Evolutionary conservation across 2,797 vertebrate genomes (phyloP), one percentile per base, ranked within the genome.

Genomic region (Bucorvus abyssinicus): DNA sequence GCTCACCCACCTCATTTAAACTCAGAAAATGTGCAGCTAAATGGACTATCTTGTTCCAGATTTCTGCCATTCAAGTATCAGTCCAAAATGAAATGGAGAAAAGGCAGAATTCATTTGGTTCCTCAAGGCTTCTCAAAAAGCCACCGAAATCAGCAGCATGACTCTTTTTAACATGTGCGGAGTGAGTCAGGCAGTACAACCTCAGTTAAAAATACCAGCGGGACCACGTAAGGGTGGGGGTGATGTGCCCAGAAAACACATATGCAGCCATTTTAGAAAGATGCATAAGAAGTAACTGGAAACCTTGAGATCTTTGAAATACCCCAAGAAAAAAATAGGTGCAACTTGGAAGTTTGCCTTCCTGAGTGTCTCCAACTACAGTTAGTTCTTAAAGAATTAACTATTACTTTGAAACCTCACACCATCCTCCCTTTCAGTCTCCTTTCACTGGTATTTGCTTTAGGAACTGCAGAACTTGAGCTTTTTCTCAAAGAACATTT

Each of bases 1-100:
- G 74, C 42, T 94, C 63, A 68, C 42, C 74, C 73, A 84, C 83
- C 44, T 94, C 83, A 87, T 95, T 79, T 74, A 95, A 86, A 87
- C 70, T 71, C 67, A 80, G 75, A 52, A 90, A 82, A 79, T 5
- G 24, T 59, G 27, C 53, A 90, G 83, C 80, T 80, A 87, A 86
- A 77, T 68, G 34, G 74, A 70, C 94, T 90, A 40, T 70, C 68
- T 82, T 38, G 64, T 84, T 94, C 45, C 90, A 74, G 27, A 34
- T 90, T 94, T 94, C 87, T 93, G 52, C 80, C 63, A 29, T 70
- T 87, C 74, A 74, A 89, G 49, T 29, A 75, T 21, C 17, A 65
- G 45, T 26, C 40, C 3, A 7, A 86, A 88, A 90, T 36, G 32
- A 94, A 90, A 94, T 24, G 17, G 80, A 87, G 84, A 87, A 82